A percentile compares a stretch with the other conserved stretches of the same genome.
These are phyloP conservation scores for Latrodectus elegans DNA, from an alignment of 2,888 invertebrate species.

Conservation along the genomic window DNA sequence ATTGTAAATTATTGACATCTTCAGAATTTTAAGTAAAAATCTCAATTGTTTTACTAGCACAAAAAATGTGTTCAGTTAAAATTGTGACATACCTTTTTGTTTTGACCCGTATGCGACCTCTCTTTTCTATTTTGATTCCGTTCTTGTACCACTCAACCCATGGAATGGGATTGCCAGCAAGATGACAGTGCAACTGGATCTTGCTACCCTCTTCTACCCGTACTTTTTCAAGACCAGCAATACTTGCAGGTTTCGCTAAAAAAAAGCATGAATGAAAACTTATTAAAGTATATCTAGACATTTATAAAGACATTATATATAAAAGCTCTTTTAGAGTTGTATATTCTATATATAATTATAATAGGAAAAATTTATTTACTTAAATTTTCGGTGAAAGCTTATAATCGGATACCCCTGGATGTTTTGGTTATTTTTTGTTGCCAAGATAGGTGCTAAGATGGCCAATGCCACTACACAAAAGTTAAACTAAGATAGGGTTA, in stretches of 20 bases:
- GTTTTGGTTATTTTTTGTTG: too few species aligned
- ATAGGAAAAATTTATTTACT: too few species aligned
- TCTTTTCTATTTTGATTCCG: conserved; percentile 65
- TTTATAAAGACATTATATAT: background rate
- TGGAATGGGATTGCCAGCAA: conserved; percentile 62
- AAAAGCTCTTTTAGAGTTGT: too few species aligned
- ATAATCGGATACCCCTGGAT: too few species aligned
- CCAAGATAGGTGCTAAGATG: too few species aligned
- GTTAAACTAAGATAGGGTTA: too few species aligned
- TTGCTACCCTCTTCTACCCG: conserved; percentile 30
- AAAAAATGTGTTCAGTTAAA: background rate
- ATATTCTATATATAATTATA: too few species aligned
- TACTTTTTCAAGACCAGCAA: conserved; percentile 49
- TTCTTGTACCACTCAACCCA: conserved; percentile 71
- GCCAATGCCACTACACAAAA: too few species aligned
- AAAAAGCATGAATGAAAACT: conserved; percentile 9
- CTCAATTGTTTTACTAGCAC: too few species aligned
- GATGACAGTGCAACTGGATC: conserved; percentile 46
- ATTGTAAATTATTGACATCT: too few species aligned
- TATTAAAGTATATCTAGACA: background rate
- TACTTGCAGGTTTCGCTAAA: conserved; percentile 52
- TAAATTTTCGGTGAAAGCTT: too few species aligned
- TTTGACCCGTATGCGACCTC: conserved; percentile 69
- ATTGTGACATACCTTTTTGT: conserved; percentile 67
- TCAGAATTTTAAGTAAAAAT: too few species aligned